These are phyloP conservation scores for Pangasius larnaudii DNA, from an alignment of 2,797 vertebrate species.

Conservation along the genomic window DNA sequence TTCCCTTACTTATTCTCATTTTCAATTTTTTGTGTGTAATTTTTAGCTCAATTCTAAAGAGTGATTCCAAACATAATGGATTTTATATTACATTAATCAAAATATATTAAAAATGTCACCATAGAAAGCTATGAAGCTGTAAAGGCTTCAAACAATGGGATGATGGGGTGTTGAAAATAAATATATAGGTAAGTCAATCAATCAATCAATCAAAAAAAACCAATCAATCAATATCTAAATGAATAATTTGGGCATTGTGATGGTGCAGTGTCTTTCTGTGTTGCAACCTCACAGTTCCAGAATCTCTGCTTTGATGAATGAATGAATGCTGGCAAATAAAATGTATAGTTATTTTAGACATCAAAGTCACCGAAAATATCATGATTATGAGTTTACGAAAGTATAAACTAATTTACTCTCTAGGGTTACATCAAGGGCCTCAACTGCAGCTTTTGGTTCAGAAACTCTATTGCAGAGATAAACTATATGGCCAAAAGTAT, in stretches of 20 bases:
- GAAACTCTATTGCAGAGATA: neutral
- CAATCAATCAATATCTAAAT: neutral
- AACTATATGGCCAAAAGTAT: neutral
- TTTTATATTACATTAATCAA: neutral
- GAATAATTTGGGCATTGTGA: neutral
- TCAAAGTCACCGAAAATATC: neutral
- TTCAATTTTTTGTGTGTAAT: neutral
- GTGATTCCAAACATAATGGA: neutral
- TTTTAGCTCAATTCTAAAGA: neutral
- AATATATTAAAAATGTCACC: neutral
- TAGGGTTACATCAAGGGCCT: neutral
- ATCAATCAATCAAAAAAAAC: neutral
- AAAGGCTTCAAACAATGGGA: neutral
- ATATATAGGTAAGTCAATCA: neutral
- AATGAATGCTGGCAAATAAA: too few relatives aligned
- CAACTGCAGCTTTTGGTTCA: neutral
- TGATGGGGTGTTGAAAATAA: neutral
- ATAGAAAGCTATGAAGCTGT: neutral
- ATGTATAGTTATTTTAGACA: neutral
- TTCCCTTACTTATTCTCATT: too few relatives aligned
- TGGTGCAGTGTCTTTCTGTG: neutral
- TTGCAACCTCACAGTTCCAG: too few relatives aligned
- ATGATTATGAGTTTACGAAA: neutral
- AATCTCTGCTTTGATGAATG: neutral
- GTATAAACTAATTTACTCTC: neutral